Evolutionary conservation across 2,797 vertebrate species (phyloP), one percentile per base, ranked within the genome.

Genomic region (Spinus pinus): DNA sequence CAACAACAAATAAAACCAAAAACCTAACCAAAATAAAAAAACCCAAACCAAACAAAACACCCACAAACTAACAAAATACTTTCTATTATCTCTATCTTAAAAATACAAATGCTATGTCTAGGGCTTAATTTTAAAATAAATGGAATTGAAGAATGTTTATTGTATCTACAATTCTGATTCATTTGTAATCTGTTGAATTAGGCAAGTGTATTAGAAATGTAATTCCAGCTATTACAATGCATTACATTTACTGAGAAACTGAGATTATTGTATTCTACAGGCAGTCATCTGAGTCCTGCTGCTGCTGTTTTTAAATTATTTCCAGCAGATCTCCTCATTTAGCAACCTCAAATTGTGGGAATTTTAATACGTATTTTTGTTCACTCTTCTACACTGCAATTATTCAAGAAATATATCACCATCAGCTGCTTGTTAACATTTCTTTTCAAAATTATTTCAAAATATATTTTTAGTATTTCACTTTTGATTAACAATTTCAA

Each of bases 181-280:
- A 20, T 80, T 47, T 95, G 64, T 93, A 86, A 95, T 88, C 88
- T 96, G 81, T 73, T 93, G 81, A 92, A 96, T 96, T 93, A 96
- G 81, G 74, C 85, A 81, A 90, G 65, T 75, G 61, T 65, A 69
- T 87, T 69, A 90, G 91, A 94, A 86, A 91, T 70, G 44, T 75
- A 95, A 95, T 95, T 93, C 94, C 58, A 66, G 47, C 64, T 88
- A 89, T 79, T 90, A 75, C 33, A 90, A 67, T 46, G 72, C n/a
- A 16, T 77, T 60, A 86, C 53, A 62, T 88, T 91, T 85, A 74
- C 92, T 83, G 49, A 92, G 87, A 87, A 93, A 88, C 81, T 46
- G 78, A 92, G 93, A 96, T 93, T 88, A 79, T 53, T 94, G 79
- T 72, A 39, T 91, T 93, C 81, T 80, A 78, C 92, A 88, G 50